These are phyloP conservation scores for Salarias fasciatus DNA, from an alignment of 2,797 vertebrate species.

Conservation along the genomic window DNA sequence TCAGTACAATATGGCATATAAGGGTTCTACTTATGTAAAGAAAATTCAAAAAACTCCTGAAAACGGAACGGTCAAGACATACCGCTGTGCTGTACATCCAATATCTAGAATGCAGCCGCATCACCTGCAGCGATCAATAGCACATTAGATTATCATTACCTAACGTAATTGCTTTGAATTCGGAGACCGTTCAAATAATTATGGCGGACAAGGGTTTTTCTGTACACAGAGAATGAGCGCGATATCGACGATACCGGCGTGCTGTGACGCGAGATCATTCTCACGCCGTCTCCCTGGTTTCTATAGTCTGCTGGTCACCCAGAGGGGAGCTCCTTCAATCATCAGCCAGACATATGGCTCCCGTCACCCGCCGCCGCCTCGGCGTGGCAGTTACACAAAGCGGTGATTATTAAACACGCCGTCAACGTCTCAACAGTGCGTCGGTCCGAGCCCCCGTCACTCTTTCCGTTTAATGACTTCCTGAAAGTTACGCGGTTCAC, in stretches of 20 bases:
- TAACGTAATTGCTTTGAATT: conserved; percentile 10
- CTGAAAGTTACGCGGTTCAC: conserved; percentile 20
- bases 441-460: conserved; percentile 45
- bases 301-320: conserved; percentile 24
- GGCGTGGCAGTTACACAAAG: conserved; percentile 44
- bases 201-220: conserved; percentile 1
- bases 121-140: conserved; percentile 27
- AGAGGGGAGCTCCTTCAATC: conserved; percentile 37
- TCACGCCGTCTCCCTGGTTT: not conserved
- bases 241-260: conserved; percentile 4
- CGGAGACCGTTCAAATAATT: conserved; percentile 14
- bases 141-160: conserved; percentile 17
- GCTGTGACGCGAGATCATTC: conserved; percentile 5
- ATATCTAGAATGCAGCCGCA: not conserved
- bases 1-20: no score
- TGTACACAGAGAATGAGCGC: not conserved
- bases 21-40: no score
- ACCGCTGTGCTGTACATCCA: no score
- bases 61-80: no score
- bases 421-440: conserved; percentile 54
- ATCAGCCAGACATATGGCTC: conserved; percentile 66
- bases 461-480: conserved; percentile 36
- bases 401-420: conserved; percentile 72
- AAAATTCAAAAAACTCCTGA: no score
- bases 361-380: conserved; percentile 53